A percentile compares a stretch with the other conserved stretches of the same genome.
Conservation (phyloP, 2,888 invertebrate species). For the Pachycephus smyrnensis region DNA sequence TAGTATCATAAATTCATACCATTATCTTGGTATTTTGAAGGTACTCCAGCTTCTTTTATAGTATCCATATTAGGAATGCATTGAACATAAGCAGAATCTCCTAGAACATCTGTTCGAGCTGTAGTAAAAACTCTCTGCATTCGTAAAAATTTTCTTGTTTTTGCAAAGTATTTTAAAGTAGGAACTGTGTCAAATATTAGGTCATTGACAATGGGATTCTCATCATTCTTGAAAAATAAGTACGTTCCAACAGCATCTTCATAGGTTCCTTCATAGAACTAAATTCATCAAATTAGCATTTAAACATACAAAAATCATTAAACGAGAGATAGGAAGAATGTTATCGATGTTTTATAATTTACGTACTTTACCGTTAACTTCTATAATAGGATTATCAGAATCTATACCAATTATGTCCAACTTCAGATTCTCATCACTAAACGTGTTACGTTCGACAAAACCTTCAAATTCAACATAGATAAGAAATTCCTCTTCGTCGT, state of each 20-base stretch:
- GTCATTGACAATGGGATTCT: slow-evolving; percentile 62
- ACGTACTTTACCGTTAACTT: slow-evolving; percentile 77
- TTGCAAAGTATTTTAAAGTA: slow-evolving; percentile 73
- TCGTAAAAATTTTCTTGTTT: slow-evolving; percentile 76
- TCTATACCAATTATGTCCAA: slow-evolving; percentile 74
- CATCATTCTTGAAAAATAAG: slow-evolving; percentile 78
- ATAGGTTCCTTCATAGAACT: slow-evolving; percentile 74
- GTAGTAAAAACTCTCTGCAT: slow-evolving; percentile 78
- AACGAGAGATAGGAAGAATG: background rate
- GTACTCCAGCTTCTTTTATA: slow-evolving; percentile 53
- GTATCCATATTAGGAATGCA: slow-evolving; percentile 50
- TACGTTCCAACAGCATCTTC: slow-evolving; percentile 79
- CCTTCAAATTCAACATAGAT: slow-evolving; percentile 74
- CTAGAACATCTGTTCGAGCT: slow-evolving; percentile 59
- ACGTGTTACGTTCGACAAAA: slow-evolving; percentile 66
- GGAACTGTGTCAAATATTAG: slow-evolving; percentile 70
- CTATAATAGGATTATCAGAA: slow-evolving; percentile 74
- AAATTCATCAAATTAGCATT: background rate
- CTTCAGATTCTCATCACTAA: slow-evolving; percentile 69
- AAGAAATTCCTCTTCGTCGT: slow-evolving; percentile 72
- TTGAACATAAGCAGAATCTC: slow-evolving; percentile 51
- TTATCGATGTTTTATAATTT: slow-evolving; percentile 52
- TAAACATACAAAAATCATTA: background rate
- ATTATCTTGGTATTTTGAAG: slow-evolving; percentile 50
- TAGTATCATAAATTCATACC: slow-evolving; percentile 37